These are phyloP conservation scores for Proisotoma minuta DNA, from an alignment of 2,888 invertebrate species.

Conservation along the genomic window DNA sequence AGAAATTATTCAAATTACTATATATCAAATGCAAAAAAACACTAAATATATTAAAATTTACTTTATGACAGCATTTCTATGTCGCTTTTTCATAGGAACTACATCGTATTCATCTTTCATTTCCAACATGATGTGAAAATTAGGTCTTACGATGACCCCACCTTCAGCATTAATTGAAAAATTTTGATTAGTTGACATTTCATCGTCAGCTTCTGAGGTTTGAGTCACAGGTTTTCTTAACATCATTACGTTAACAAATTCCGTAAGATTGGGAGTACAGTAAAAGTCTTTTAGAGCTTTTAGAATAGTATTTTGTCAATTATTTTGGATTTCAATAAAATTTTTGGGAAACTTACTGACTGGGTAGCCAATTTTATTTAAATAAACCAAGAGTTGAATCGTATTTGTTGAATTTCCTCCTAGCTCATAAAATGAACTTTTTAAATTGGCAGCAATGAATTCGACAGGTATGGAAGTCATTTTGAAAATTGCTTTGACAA, in stretches of 20 bases:
- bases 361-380: constrained; percentile 11
- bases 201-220: background rate
- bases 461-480: constrained; percentile 9
- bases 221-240: background rate
- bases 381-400: constrained; percentile 6
- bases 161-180: background rate
- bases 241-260: constrained; percentile 1
- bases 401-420: constrained; percentile 19
- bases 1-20: background rate
- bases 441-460: background rate
- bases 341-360: constrained; percentile 4
- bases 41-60: background rate
- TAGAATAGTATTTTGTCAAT: background rate
- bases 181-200: background rate
- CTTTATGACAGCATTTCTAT: constrained; percentile 2
- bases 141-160: background rate
- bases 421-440: constrained; percentile 11
- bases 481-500: constrained; percentile 14
- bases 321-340: background rate
- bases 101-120: background rate
- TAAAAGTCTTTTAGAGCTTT: constrained; percentile 4
- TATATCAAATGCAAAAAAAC: background rate
- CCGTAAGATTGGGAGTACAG: background rate
- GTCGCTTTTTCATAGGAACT: background rate
- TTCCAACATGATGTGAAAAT: constrained; percentile 5